Percentiles rank a stretch among this genome's conserved stretches.
These are phyloP conservation scores for Thera britannica DNA, from an alignment of 2,888 invertebrate species.

Conservation along the genomic window DNA sequence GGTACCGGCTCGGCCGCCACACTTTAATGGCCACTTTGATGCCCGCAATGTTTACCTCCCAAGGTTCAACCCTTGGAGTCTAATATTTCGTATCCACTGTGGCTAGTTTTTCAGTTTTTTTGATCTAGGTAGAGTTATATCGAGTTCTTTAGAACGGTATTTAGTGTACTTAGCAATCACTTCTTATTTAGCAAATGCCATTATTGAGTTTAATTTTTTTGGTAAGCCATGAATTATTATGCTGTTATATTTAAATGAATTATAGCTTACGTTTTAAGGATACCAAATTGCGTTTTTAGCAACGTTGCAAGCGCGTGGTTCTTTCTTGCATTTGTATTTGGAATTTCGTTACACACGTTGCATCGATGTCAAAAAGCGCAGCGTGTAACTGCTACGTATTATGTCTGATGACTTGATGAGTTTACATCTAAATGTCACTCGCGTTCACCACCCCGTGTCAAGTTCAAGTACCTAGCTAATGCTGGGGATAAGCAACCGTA, in stretches of 20 bases:
- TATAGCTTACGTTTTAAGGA: too few relatives aligned
- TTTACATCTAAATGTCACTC: conserved; percentile 47
- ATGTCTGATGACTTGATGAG: conserved; percentile 9
- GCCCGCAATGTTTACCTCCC: conserved; percentile 16
- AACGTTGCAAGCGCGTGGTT: too few relatives aligned
- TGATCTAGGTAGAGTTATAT: neutral
- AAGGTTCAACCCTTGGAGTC: conserved; percentile 16
- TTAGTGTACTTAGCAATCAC: neutral
- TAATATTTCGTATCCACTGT: conserved; percentile 12
- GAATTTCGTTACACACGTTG: too few relatives aligned
- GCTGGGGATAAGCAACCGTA: conserved; percentile 44
- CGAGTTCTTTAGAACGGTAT: neutral
- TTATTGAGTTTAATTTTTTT: too few relatives aligned
- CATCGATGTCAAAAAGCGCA: too few relatives aligned
- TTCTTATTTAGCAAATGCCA: neutral
- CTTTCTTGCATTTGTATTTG: too few relatives aligned
- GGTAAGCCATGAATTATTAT: too few relatives aligned
- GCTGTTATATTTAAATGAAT: too few relatives aligned
- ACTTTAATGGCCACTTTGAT: conserved; percentile 57
- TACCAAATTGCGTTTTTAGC: too few relatives aligned
- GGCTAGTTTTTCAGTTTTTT: neutral
- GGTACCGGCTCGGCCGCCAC: conserved; percentile 78
- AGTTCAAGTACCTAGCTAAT: conserved; percentile 74
- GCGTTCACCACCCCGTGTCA: conserved; percentile 62
- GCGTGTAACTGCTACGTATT: conserved; percentile 4